These are phyloP conservation scores for Eidolon dupreanum DNA, from an alignment of 2,797 vertebrate species.

Conservation along the genomic window DNA sequence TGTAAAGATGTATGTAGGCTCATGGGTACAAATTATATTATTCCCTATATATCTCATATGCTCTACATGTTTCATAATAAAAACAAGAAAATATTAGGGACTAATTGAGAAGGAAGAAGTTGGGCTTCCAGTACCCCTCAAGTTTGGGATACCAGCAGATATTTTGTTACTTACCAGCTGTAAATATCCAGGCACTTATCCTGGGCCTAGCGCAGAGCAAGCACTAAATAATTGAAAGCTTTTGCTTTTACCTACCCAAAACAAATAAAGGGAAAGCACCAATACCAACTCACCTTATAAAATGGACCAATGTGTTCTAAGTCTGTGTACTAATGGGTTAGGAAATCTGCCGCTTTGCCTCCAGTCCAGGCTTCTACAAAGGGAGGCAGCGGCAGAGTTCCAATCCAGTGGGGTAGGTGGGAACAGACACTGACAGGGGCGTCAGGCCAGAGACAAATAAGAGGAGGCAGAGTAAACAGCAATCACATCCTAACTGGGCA, in stretches of 20 bases:
- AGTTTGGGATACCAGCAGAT: background rate
- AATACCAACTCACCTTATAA: background rate
- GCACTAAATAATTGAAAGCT: background rate
- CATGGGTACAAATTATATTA: background rate
- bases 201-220: background rate
- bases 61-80: background rate
- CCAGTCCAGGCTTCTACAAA: background rate
- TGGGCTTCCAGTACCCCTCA: background rate
- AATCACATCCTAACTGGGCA: background rate
- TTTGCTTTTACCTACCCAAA: background rate
- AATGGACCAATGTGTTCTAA: background rate
- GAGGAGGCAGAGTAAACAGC: too few relatives aligned
- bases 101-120: background rate
- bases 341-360: background rate
- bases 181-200: background rate
- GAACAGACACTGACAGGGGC: background rate
- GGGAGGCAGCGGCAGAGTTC: background rate
- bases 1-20: background rate
- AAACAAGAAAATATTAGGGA: background rate
- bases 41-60: too few relatives aligned
- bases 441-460: background rate
- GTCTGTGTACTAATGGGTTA: background rate
- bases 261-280: background rate
- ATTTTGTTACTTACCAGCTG: background rate
- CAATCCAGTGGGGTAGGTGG: accelerated